A percentile compares a stretch with the other conserved stretches of the same genome.
phyloP scores from a whole-genome alignment of 2,113 vertebrate species.

The Vanacampus margaritifer region DNA sequence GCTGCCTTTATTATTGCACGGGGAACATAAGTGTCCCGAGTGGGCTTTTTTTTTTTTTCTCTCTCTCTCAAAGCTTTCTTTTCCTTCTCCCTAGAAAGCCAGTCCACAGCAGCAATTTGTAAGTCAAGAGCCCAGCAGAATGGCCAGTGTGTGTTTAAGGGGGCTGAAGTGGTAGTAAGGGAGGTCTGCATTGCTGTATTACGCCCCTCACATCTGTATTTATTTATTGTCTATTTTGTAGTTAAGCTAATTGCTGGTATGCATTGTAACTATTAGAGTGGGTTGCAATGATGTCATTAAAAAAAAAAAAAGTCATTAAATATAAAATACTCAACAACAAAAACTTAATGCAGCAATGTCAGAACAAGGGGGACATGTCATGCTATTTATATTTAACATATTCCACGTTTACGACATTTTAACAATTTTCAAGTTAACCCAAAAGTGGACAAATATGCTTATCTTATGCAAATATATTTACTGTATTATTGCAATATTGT shows the following conservation, averaged over 20 bases:
- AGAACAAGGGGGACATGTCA: too few relatives aligned
- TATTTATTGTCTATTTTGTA: not conserved
- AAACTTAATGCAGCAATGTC: too few relatives aligned
- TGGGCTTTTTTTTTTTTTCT: slow-evolving; percentile 37
- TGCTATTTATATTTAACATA: too few relatives aligned
- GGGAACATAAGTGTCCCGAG: slow-evolving; percentile 77
- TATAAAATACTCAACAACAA: too few relatives aligned
- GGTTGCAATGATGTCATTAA: too few relatives aligned
- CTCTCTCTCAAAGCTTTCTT: slow-evolving; percentile 30
- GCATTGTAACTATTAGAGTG: not conserved
- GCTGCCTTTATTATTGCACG: slow-evolving; percentile 63
- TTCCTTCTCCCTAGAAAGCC: slow-evolving; percentile 52
- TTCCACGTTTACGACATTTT: too few relatives aligned
- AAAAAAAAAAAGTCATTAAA: too few relatives aligned
- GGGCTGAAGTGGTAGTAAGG: slow-evolving; percentile 46
- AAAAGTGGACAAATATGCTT: too few relatives aligned
- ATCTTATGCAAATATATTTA: too few relatives aligned
- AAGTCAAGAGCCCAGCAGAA: slow-evolving; percentile 71
- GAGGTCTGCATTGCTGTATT: slow-evolving; percentile 13
- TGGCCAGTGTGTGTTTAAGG: slow-evolving; percentile 39
- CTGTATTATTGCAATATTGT: too few relatives aligned
- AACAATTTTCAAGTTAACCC: too few relatives aligned
- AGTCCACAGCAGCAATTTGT: slow-evolving; percentile 73
- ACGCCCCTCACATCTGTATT: not conserved
- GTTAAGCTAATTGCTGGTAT: not conserved